phyloP scores from a whole-genome alignment of 2,888 invertebrate genomes.

The Stegophylla sp. region DNA sequence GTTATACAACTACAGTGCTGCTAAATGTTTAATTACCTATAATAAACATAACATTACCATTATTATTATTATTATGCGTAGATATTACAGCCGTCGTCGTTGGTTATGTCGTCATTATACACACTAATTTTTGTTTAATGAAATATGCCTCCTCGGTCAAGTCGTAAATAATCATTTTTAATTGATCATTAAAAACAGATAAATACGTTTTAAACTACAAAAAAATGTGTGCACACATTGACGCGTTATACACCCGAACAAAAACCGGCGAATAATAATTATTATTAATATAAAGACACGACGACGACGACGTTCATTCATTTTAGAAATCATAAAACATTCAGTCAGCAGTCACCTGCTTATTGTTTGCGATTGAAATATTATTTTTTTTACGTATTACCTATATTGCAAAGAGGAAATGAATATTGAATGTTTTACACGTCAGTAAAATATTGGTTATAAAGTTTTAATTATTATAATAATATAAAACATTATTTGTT shows the following conservation, averaged over 20 bases:
- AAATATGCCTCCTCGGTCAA: constrained; percentile 25
- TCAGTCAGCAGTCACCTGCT: too few relatives aligned
- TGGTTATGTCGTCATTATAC: constrained; percentile 9
- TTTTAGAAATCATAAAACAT: not conserved
- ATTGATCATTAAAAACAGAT: constrained; percentile 43
- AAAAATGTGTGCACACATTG: not conserved
- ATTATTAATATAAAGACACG: constrained; percentile 13
- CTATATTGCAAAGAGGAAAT: too few relatives aligned
- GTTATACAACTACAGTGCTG: not conserved
- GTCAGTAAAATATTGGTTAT: too few relatives aligned
- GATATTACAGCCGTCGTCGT: not conserved
- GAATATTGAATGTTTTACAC: too few relatives aligned
- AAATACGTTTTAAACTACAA: constrained; percentile 19
- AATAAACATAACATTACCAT: constrained; percentile 30
- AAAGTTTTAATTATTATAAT: too few relatives aligned
- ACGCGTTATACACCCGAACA: not conserved
- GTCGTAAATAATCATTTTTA: constrained; percentile 49
- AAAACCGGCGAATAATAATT: not conserved
- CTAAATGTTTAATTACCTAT: constrained; percentile 44
- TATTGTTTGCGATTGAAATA: too few relatives aligned
- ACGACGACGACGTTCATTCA: not conserved
- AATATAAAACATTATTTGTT: too few relatives aligned
- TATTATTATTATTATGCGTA: not conserved
- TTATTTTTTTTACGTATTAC: too few relatives aligned
- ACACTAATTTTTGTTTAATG: constrained; percentile 30